Conservation (phyloP, 2,113 vertebrate species). For the Gorsachius goisagi region DNA sequence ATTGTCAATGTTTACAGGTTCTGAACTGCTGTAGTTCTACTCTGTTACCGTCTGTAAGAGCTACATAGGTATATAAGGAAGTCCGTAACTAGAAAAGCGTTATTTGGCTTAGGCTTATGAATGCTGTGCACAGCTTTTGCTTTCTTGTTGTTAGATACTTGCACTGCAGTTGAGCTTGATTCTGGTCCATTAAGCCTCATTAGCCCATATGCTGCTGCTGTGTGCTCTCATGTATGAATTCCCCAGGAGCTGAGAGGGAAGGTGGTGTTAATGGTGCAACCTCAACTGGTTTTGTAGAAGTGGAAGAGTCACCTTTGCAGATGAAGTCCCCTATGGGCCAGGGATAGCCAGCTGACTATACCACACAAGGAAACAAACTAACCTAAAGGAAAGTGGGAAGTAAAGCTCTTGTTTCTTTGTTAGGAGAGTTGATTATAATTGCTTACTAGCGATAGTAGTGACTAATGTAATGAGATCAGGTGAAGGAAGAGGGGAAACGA, state of each 20-base stretch:
- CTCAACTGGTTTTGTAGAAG: background rate
- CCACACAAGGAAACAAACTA: background rate
- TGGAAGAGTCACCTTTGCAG: background rate
- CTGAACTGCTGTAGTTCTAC: background rate
- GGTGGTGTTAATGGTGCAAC: background rate
- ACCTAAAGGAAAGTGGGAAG: background rate
- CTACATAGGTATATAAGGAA: background rate
- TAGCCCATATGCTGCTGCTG: background rate
- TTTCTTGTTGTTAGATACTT: background rate
- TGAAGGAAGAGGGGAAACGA: background rate
- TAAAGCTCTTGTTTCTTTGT: background rate
- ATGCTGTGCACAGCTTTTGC: background rate
- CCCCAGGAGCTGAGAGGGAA: background rate
- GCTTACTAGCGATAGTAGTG: background rate
- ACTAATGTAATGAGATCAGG: background rate
- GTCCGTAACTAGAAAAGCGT: background rate
- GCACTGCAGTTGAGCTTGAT: background rate
- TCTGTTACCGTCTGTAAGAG: background rate
- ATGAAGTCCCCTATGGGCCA: accelerated
- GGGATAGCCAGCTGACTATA: background rate
- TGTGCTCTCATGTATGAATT: background rate
- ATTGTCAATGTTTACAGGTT: background rate
- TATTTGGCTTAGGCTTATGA: background rate
- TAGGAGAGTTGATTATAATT: background rate
- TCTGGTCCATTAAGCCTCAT: background rate